Base-by-base conservation (phyloP, 2,797 vertebrate genomes). In the Ctenosaura bakeri region DNA sequence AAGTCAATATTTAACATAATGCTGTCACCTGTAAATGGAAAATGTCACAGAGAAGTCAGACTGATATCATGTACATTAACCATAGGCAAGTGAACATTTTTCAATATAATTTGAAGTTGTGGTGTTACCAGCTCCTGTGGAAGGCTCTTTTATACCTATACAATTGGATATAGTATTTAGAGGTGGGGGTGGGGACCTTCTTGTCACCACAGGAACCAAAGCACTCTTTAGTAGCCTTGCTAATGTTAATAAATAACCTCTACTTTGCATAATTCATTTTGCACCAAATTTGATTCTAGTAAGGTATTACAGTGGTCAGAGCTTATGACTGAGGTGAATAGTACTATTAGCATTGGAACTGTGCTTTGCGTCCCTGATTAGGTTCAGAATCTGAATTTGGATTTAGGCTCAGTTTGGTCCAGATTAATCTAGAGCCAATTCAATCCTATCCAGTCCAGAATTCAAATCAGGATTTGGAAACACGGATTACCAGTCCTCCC, bases 1-100 rank as follows among this genome's bases (percentile, higher is more conserved):
- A 95, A 94, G 86, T 86, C 92, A 95, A 93, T 94, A 92, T 93
- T 95, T 93, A 88, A 91, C 2, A 0, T 52, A 83, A 56, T 52
- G 52, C 86, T 85, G 78, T 66, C 81, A 83, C 12, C 38, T 22
- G 1, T 54, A 46, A 86, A 85, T 52, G 1, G 1, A 35, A 83
- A 87, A 84, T 69, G 4, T 0, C 83, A 71, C 89, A 77, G 0
- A 0, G 29, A 74, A 85, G 42, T 87, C 86, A 85, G 46, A 56
- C 18, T 29, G 38, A 50, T 59, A 20, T n/a, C 9, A 69, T 50
- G n/a, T 20, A 69, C 38, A 56, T 56, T 64, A 64, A 29, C 29
- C 26, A 32, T 73, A 79, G 62, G 46, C 82, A 7, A 54, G 89
- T 59, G 52, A 82, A 42, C 0, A 12, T n/a, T 76, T 86, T 59